These are phyloP conservation scores for Drosophila nigricruria DNA, from an alignment of 2,888 invertebrate species.

Conservation along the genomic window DNA sequence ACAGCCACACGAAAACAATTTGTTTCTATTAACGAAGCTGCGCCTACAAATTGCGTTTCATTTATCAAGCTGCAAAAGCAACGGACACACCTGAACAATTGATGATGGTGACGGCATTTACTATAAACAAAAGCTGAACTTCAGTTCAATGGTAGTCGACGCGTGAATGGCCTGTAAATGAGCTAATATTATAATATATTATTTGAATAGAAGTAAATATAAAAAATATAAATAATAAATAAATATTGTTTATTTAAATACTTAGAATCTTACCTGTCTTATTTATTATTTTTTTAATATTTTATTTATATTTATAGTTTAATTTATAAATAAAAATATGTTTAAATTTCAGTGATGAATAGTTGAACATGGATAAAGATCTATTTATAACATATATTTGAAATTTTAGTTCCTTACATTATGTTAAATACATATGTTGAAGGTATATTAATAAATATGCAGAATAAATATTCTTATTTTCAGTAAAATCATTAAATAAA, in stretches of 20 bases:
- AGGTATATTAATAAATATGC: too few relatives aligned
- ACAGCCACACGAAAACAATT: conserved; percentile 63
- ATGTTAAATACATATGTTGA: too few relatives aligned
- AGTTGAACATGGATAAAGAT: too few relatives aligned
- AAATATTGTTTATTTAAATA: not conserved
- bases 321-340: too few relatives aligned
- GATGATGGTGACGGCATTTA: conserved; percentile 60
- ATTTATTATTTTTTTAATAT: too few relatives aligned
- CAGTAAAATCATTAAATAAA: too few relatives aligned
- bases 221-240: not conserved
- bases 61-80: conserved; percentile 67
- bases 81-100: conserved; percentile 72
- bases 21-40: conserved; percentile 78
- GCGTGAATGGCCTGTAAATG: conserved; percentile 19
- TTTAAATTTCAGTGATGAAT: too few relatives aligned
- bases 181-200: not conserved
- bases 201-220: not conserved
- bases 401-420: too few relatives aligned
- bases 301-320: too few relatives aligned
- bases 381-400: too few relatives aligned
- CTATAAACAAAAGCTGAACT: conserved; percentile 25
- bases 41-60: conserved; percentile 78
- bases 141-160: not conserved
- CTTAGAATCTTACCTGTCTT: too few relatives aligned
- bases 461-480: too few relatives aligned